Base-by-base conservation (phyloP, 2,797 vertebrate species). In the Phyllotis vaccarum region DNA sequence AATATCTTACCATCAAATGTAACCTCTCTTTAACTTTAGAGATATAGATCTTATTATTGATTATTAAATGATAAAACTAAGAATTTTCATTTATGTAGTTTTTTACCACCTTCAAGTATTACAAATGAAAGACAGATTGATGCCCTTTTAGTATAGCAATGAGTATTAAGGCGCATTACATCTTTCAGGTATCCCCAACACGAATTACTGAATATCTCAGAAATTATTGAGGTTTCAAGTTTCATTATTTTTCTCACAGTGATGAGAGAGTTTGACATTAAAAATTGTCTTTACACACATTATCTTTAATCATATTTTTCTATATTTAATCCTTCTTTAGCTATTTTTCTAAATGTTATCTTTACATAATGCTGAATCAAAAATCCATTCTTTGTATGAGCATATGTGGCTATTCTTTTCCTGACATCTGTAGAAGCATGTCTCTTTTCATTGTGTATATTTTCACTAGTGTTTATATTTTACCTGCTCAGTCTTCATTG, bases 321-420 rank as follows among this genome's bases (percentile, higher is more conserved):
- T 70, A 64, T 40, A 40, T 68, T 49, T 3, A 93, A 82, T 86
- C 19, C 54, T 92, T 78, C 64, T 92, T 85, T 64, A 60, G 46
- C 40, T 95, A 86, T 83, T 89, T 85, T 68, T 93, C 29, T 83
- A 94, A 96, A 96, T 96, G 78, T 95, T 95, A 83, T 60, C 93
- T 96, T 97, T 96, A 58, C 88, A 81, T 89, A 96, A 92, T 60
- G 6, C 6, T 85, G 12, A 5, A 58, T 92, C 78, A 86, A 90
- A 74, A 95, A 78, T 40, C 17, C 21, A 79, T 52, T 95, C 34
- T 76, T 95, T 82, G 56, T 68, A 88, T 82, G 66, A 16, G 37
- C 9, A 16, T 74, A 43, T 24, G 2, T 88, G 64, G 31, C 17
- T 46, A 83, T 83, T 54, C n/a, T 72, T 72, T 86, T 85, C 7